Evolutionary conservation across 2,888 invertebrate genomes (phyloP).

Genomic region (Pecten maximus): DNA sequence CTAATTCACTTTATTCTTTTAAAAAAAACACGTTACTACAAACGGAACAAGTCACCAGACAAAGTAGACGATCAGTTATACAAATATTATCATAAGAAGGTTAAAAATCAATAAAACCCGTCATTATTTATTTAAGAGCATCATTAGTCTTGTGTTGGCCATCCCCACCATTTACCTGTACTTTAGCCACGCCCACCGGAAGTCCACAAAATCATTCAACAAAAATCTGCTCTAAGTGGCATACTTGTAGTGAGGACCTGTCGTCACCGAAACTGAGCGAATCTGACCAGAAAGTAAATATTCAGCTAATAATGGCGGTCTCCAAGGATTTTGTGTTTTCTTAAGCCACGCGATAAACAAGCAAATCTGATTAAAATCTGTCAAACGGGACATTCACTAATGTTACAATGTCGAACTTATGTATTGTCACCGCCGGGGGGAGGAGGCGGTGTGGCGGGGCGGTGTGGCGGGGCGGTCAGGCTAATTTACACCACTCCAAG

Average conservation of each 20-base stretch:
- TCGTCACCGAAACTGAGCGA: constrained; percentile 15
- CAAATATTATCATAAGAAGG: neutral
- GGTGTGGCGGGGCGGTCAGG: neutral
- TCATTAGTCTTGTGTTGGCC: neutral
- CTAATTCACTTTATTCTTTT: no score
- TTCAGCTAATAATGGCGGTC: constrained; percentile 25
- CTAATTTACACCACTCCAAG: neutral
- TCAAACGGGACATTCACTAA: neutral
- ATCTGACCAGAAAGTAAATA: constrained; percentile 27
- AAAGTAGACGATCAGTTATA: neutral
- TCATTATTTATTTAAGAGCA: neutral
- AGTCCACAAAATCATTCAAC: constrained; percentile 2
- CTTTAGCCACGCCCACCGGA: constrained; percentile 26
- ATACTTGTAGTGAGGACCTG: constrained; percentile 5
- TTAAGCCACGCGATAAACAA: constrained; percentile 32
- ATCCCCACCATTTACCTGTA: neutral
- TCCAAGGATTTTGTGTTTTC: constrained; percentile 19
- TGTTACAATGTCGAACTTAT: constrained; percentile 1
- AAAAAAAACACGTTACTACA: neutral
- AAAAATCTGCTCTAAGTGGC: neutral
- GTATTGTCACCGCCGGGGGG: neutral
- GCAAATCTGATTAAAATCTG: constrained; percentile 3
- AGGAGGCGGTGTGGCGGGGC: neutral
- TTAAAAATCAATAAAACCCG: neutral
- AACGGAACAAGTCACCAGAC: neutral